Evolutionary conservation across 2,113 vertebrate genomes (phyloP).

Genomic region (Seriola dumerili): DNA sequence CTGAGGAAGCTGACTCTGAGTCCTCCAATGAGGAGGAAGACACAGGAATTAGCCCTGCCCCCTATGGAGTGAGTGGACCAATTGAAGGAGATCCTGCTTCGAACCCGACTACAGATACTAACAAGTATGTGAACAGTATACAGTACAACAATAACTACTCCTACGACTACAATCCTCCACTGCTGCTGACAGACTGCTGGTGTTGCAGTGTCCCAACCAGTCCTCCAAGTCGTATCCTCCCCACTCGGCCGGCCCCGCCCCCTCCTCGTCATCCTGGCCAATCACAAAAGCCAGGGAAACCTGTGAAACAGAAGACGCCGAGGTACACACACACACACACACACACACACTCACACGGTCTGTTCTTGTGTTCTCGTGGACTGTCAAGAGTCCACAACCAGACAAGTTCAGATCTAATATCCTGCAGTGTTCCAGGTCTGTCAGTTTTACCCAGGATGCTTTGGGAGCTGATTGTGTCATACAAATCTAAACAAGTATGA

Average conservation of each 20-base stretch:
- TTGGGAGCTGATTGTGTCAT: not conserved
- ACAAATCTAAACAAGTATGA: not conserved
- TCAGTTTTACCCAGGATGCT: not conserved
- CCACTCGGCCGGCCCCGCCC: slow-evolving; percentile 36
- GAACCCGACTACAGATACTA: not conserved
- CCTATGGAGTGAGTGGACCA: not conserved
- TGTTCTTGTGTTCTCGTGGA: not conserved
- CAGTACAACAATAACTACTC: not conserved
- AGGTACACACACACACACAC: slow-evolving; percentile 57
- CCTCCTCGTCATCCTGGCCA: slow-evolving; percentile 11
- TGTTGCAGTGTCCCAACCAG: not conserved
- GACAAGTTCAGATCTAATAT: not conserved
- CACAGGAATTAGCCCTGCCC: not conserved
- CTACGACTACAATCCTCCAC: not conserved
- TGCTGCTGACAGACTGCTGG: rapidly evolving
- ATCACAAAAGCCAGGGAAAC: slow-evolving; percentile 43
- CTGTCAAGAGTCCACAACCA: not conserved
- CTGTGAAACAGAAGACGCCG: slow-evolving; percentile 68
- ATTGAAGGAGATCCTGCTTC: slow-evolving; percentile 8
- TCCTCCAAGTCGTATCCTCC: slow-evolving; percentile 9
- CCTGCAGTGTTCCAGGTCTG: not conserved
- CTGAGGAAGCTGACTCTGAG: slow-evolving; percentile 67
- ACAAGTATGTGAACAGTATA: slow-evolving; percentile 6
- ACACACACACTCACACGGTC: not conserved
- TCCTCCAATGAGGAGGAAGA: slow-evolving; percentile 76